Evolutionary conservation across 1,140 invertebrate species (phyloP), one percentile per base, ranked within the genome.

Genomic region (Cotesia glomerata): DNA sequence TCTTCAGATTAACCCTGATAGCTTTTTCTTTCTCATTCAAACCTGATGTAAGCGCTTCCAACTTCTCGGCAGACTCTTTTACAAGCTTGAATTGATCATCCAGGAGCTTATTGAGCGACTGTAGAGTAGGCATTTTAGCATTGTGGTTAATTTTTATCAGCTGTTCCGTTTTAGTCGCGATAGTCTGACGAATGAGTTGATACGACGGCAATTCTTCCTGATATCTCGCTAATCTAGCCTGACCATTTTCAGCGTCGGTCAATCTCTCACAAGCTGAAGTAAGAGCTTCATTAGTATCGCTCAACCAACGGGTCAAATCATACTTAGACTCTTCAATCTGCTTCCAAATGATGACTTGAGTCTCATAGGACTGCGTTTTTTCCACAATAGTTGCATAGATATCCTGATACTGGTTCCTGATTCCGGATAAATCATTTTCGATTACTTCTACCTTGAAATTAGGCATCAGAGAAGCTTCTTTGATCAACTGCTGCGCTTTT

Each of bases 321-420:
- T 93, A 92, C 80, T 95, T 95, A 0, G 92, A 91, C 74, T 95
- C 93, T 69, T 96, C 93, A 5, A 98, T 93, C 83, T 97, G 95
- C 76, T 95, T 94, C 95, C 96, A 97, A 61, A 97, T 93, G 4
- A 95, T 92, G 0, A 93, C 87, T 82, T 97, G 95, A 0, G 95
- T 94, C 84, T 98, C 96, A 54, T 94, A 91, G 59, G 91, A 91
- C 84, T 96, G 92, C 9, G 92, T 89, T 72, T 91, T 89, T 72
- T 92, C 91, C 14, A 91, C 90, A 3, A 93, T 88, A 72, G 91
- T 90, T 71, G 93, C 90, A 77, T 93, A 91, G 13, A 90, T 87
- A 62, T 91, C 90, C 76, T 95, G 92, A 91, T 94, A 97, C n/a
- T 90, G 87, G 32, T 91, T 89, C 76, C 92, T 90, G 9, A 90